Base-by-base conservation (phyloP, 2,113 vertebrate species). In the Cavia aperea region DNA sequence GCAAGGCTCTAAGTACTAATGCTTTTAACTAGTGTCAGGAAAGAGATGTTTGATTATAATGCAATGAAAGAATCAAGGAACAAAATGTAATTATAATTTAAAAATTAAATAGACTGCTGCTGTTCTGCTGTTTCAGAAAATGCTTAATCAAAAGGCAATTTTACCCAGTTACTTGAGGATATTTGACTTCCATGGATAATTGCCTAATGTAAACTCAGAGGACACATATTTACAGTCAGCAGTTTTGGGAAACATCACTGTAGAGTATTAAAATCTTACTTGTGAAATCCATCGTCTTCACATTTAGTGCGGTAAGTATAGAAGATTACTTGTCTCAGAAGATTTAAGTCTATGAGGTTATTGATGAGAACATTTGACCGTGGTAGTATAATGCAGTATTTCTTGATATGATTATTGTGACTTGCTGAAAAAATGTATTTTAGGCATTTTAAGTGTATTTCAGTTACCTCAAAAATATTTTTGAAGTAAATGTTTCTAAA, bases 111-210 rank as follows among this genome's bases (percentile, higher is more conserved):
- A 94, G 24, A 88, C 60, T 81, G 15, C 56, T 88, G 23, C 84
- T 86, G 24, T 60, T 92, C 56, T 94, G 70, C 39, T 23, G 72
- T 94, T 88, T 89, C 60, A 94, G 89, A 93, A 95, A 94, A 92
- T 89, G 36, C 58, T 96, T 68, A 92, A 95, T 94, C 83, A 95
- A 92, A 96, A 78, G 7, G 31, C 1, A 90, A 63, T 95, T 96
- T 96, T 90, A 87, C 85, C 33, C 39, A 87, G 31, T 94, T 95
- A 12, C 92, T 92, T 90, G 72, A 95, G 93, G 95, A 93, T 92
- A 96, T 96, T 97, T 96, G 81, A 85, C 24, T 96, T 95, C 86
- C 63, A 93, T 87, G 72, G 91, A 79, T 96, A 97, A 95, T 86
- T 96, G 94, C 31, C 66, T 96, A 94, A 86, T 85, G 85, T 68